Conservation (phyloP, 2,113 vertebrate genomes). For the Lycaon pictus region DNA sequence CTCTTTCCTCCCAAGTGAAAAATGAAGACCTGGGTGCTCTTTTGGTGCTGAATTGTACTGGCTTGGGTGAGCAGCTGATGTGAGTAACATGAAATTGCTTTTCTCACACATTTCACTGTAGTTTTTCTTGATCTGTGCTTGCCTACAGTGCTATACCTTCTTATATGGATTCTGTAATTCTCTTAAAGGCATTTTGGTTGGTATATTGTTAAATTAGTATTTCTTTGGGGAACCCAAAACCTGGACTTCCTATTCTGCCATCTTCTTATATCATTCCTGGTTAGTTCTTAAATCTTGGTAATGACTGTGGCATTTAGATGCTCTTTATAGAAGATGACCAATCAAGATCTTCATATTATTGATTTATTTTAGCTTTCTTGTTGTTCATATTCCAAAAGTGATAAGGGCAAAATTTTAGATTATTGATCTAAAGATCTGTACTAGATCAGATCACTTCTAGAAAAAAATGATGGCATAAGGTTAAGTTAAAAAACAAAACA, state of each 20-base stretch:
- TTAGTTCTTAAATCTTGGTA: background rate
- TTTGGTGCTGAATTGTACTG: background rate
- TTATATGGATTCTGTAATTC: background rate
- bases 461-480: background rate
- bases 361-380: background rate
- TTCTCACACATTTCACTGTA: background rate
- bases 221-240: background rate
- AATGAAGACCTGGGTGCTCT: background rate
- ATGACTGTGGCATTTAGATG: background rate
- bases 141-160: background rate
- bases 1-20: background rate
- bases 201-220: background rate
- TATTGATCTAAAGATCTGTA: background rate
- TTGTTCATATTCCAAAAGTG: background rate
- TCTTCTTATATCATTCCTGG: background rate
- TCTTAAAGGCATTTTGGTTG: background rate
- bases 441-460: background rate
- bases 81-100: background rate
- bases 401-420: background rate
- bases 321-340: background rate
- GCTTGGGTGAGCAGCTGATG: background rate
- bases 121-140: background rate
- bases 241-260: background rate
- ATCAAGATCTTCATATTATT: background rate
- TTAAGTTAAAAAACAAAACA: background rate